Base-by-base conservation (phyloP, 2,113 vertebrate species). In the Atlantisia rogersi region DNA sequence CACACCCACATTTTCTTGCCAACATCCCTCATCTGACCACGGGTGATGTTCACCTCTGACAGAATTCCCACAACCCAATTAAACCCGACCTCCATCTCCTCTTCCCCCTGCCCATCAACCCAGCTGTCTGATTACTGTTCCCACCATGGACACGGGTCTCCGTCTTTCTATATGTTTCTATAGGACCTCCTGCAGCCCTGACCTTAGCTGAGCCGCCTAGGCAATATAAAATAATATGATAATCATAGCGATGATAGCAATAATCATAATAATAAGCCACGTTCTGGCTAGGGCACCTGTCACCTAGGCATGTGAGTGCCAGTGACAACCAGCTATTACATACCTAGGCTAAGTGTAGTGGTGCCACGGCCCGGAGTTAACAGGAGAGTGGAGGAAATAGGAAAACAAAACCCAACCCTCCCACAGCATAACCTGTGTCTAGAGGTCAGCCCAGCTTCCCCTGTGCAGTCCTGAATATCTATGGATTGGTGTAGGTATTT, bases 271-370 rank as follows among this genome's bases (percentile, higher is more conserved):
- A 64, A 82, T 35, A 81, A 77, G 53, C 35, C 46, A 2, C 9
- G 11, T n/a, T 60, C 77, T 67, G 88, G 63, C 40, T 62, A 44
- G 75, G 92, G 71, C 71, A 88, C 90, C 82, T 92, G 90, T 77
- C 96, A 88, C 94, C 95, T 94, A 39, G 82, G 92, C 85, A 9
- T 1, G 0, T 0, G 7, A 69, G 79, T 20, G 50, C 40, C 67
- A 6, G 53, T 94, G 95, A 93, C 96, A 97, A 53, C 79, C 86
- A 39, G 90, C 79, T 92, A 96, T 96, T 96, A 96, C 76, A 3
- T 18, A 90, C 88, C 96, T 85, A 8, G 42, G 4, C 8, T 67
- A 53, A 86, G 53, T 24, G 70, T 31, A 55, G 85, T 2, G 62
- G 20, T 73, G 85, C 58, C 62, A 35, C 8, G 8, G n/a, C 48